A percentile compares a stretch with the other conserved stretches of the same genome.
phyloP scores from a whole-genome alignment of 2,797 vertebrate genomes.

The Coreius guichenoti region DNA sequence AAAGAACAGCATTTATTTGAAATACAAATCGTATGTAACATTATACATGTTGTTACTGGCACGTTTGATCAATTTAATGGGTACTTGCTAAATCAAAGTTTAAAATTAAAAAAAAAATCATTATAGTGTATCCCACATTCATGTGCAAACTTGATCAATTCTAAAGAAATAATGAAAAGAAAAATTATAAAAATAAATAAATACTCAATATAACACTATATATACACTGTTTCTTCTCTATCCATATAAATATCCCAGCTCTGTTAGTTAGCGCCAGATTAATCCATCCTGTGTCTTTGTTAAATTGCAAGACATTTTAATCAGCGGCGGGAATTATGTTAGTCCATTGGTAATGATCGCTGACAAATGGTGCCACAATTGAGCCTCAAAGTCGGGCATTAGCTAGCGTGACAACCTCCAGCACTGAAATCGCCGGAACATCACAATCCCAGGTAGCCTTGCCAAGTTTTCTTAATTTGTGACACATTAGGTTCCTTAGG shows the following conservation, averaged over 20 bases:
- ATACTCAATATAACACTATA: neutral
- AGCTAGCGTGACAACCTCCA: constrained; percentile 56
- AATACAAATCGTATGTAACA: neutral
- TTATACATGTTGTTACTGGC: neutral
- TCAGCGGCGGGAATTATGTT: constrained; percentile 60
- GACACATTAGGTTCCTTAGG: constrained; percentile 51
- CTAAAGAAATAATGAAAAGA: neutral
- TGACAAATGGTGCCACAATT: constrained; percentile 55
- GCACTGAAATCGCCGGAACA: constrained; percentile 59
- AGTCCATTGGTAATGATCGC: constrained; percentile 55
- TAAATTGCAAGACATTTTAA: constrained; percentile 68
- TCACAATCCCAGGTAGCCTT: constrained; percentile 65
- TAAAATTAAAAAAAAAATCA: neutral
- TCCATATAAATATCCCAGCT: constrained; percentile 46
- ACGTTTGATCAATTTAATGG: neutral
- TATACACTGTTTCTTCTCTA: constrained; percentile 22
- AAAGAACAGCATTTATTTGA: neutral
- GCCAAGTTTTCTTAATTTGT: constrained; percentile 62
- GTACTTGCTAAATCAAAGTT: neutral
- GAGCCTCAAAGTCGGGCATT: constrained; percentile 53
- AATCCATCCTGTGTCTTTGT: constrained; percentile 60
- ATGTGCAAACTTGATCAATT: neutral
- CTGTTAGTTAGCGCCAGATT: constrained; percentile 58
- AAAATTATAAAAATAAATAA: neutral
- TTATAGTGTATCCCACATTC: neutral